These are phyloP conservation scores for Sebastes steindachneri DNA, from an alignment of 2,797 vertebrate genomes.

Conservation along the genomic window DNA sequence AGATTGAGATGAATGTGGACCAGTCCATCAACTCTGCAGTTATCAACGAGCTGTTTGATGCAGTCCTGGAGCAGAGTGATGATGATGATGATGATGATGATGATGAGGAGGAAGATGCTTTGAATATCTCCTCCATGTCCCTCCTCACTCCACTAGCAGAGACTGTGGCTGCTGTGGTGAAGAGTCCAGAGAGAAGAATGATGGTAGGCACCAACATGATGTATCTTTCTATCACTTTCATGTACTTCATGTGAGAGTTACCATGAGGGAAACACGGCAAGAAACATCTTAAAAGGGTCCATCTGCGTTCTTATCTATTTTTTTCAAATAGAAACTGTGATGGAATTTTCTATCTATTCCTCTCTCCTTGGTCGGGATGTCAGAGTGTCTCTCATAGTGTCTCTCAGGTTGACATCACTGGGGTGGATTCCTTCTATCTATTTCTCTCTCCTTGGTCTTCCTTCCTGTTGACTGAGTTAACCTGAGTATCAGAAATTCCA, in stretches of 20 bases:
- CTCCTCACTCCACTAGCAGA: conserved; percentile 90
- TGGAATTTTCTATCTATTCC: too few species aligned
- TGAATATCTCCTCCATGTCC: conserved; percentile 99
- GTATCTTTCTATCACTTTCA: not conserved
- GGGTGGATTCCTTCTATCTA: too few species aligned
- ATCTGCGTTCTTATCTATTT: too few species aligned
- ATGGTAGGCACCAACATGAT: conserved; percentile 60
- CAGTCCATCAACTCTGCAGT: conserved; percentile 90
- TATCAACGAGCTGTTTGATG: conserved; percentile 92
- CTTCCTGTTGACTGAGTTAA: too few species aligned
- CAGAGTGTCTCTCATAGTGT: too few species aligned
- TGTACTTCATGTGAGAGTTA: not conserved
- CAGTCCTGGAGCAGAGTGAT: conserved; percentile 85
- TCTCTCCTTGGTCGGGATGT: too few species aligned
- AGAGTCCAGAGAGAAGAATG: conserved; percentile 85
- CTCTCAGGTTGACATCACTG: too few species aligned
- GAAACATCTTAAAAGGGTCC: too few species aligned
- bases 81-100: conserved; percentile 61
- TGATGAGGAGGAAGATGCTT: conserved; percentile 85
- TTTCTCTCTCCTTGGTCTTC: too few species aligned
- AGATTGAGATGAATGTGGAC: conserved; percentile 85
- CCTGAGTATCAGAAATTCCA: too few species aligned
- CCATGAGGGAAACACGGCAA: too few species aligned
- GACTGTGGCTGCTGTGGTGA: conserved; percentile 86
- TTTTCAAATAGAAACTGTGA: too few species aligned